Percentiles rank a stretch among this genome's conserved stretches.
Conservation (phyloP, 30 jellyfish, hydroid and myxozoan genomes). For the Pelagia noctiluca region DNA sequence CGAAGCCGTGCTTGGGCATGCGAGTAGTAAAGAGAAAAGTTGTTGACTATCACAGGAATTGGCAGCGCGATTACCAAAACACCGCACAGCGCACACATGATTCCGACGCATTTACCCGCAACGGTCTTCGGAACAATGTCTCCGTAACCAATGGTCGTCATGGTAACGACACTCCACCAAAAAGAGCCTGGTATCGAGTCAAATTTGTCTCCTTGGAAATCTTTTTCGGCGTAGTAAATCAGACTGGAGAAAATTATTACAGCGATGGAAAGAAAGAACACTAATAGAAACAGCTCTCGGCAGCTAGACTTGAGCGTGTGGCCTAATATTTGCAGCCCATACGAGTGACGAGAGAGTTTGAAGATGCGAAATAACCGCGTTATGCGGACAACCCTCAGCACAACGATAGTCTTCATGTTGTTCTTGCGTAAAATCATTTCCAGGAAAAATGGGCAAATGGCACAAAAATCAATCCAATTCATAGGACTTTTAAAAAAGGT, state of each 20-base stretch:
- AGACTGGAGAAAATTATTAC: constrained; percentile 91
- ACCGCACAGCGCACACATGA: constrained; percentile 95
- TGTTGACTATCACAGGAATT: constrained; percentile 89
- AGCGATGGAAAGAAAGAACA: constrained; percentile 86
- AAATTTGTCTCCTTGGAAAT: constrained; percentile 62
- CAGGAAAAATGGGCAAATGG: constrained; percentile 85
- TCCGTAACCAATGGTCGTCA: constrained; percentile 97
- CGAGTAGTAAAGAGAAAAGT: constrained; percentile 86
- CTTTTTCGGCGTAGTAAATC: constrained; percentile 90
- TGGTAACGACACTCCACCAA: constrained; percentile 98
- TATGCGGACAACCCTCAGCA: constrained; percentile 81
- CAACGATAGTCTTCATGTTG: constrained; percentile 86
- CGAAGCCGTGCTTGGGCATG: constrained; percentile 91
- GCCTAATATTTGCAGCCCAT: constrained; percentile 91
- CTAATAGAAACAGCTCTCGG: constrained; percentile 85
- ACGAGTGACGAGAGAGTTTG: constrained; percentile 90
- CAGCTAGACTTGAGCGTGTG: constrained; percentile 91
- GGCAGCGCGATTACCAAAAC: constrained; percentile 91
- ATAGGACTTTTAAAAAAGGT: constrained; percentile 67
- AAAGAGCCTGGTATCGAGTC: constrained; percentile 91
- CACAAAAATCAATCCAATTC: constrained; percentile 95
- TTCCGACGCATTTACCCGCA: constrained; percentile 91
- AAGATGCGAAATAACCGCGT: constrained; percentile 88
- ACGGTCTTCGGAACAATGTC: constrained; percentile 88
- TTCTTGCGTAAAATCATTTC: constrained; percentile 63